Evolutionary conservation across 2,797 vertebrate species (phyloP), one percentile per base, ranked within the genome.

Genomic region (Astyanax mexicanus): DNA sequence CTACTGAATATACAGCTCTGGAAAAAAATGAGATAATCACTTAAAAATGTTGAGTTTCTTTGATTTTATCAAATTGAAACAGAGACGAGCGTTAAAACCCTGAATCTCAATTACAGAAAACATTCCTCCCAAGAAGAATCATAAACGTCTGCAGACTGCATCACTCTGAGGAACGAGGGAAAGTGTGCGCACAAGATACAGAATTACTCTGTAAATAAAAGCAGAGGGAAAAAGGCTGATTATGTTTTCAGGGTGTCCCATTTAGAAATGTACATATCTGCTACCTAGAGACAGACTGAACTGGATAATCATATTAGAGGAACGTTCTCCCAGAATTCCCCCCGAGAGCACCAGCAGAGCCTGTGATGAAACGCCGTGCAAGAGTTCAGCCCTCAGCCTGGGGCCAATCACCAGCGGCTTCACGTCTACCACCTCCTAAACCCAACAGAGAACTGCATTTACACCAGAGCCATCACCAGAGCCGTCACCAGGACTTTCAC

Each of bases 291-390:
- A 47, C 23, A 27, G 15, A 45, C 45, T 49, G 67, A 49, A 49
- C 19, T 49, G 44, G 65, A 27, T 49, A 67, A 67, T 32, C 45
- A 49, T 35, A 67, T 49, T 49, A 67, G 10, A 49, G 13, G 67
- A 35, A 35, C 49, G 44, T 44, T 19, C 3, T 47, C 62, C 25
- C 7, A 19, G 19, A 7, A 66, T n/a, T 25, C 27, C 40, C 42
- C 32, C 38, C 42, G 38, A 60, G 15, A 13, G 17, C 12, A 10
- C 15, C 27, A 45, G 52, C n/a, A 47, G 61, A 60, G 42, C 73
- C 67, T 17, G 32, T 75, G 47, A 74, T 65, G 49, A 54, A 74
- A 74, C 51, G 70, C 69, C 57, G 61, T 19, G 60, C 72, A 54
- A 25, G 40, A 17, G 35, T 11, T 67, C 29, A 67, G 17, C 29